These are phyloP conservation scores for Oncopodura yosiiana DNA, from an alignment of 1,140 invertebrate species.

Conservation along the genomic window DNA sequence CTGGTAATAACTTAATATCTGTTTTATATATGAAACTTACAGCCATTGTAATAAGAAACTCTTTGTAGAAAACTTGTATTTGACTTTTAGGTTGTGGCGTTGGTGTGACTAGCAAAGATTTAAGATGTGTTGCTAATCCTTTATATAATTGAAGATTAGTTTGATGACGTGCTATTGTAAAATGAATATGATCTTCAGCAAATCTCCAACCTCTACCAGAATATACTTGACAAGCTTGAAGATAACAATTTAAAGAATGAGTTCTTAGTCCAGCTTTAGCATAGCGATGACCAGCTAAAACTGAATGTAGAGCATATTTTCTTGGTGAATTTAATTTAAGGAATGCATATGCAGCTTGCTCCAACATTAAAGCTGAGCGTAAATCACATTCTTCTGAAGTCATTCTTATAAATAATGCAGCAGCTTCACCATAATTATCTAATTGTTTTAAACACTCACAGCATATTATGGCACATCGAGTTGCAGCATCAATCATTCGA, in stretches of 20 bases:
- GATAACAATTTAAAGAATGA: conserved; percentile 83
- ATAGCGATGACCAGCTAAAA: conserved; percentile 54
- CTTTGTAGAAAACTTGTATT: conserved; percentile 68
- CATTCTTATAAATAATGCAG: conserved; percentile 85
- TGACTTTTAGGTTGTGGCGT: conserved; percentile 65
- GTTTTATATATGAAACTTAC: conserved; percentile 43
- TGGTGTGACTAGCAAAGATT: conserved; percentile 61
- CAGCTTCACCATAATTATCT: conserved; percentile 69
- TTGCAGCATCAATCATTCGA: conserved; percentile 40
- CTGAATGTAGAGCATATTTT: conserved; percentile 96
- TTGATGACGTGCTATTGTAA: conserved; percentile 80
- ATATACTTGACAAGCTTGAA: conserved; percentile 82
- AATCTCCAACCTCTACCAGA: conserved; percentile 72
- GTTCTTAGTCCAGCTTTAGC: conserved; percentile 79
- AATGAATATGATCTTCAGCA: conserved; percentile 89
- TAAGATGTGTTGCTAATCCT: conserved; percentile 67
- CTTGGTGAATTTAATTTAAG: conserved; percentile 60
- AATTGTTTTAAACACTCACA: conserved; percentile 27
- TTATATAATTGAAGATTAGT: conserved; percentile 48
- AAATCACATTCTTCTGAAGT: conserved; percentile 89
- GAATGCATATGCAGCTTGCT: conserved; percentile 92
- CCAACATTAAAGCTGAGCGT: conserved; percentile 78
- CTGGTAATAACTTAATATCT: conserved; percentile 12
- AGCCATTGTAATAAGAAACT: conserved; percentile 74
- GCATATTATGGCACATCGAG: conserved; percentile 26